Percentiles rank a stretch among this genome's conserved stretches.
Evolutionary conservation across 1,140 invertebrate species (phyloP).

Genomic region (Pygmarrhopalites habei): DNA sequence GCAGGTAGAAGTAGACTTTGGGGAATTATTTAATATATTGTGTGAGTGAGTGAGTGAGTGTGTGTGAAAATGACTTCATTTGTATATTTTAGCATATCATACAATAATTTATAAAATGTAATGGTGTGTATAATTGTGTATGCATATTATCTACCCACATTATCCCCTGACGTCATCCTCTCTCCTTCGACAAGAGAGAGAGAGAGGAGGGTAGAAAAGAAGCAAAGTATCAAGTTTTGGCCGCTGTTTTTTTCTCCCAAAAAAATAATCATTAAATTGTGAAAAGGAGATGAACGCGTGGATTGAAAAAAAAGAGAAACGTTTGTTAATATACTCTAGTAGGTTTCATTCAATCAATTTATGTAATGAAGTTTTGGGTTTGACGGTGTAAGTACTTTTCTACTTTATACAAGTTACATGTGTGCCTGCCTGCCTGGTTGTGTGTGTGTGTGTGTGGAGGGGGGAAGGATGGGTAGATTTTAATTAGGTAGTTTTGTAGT

Average conservation of each 20-base stretch:
- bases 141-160: not conserved
- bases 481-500: constrained; percentile 9
- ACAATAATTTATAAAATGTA: too few species aligned
- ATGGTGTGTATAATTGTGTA: not conserved
- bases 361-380: constrained; percentile 8
- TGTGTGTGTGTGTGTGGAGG: not conserved
- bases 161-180: not conserved
- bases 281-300: too few species aligned
- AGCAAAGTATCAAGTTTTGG: not conserved
- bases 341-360: constrained; percentile 6
- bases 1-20: too few species aligned
- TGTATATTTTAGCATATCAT: too few species aligned
- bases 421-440: not conserved
- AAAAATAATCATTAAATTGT: not conserved
- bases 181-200: too few species aligned
- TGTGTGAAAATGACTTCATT: too few species aligned
- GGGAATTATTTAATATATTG: too few species aligned
- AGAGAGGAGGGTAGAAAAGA: too few species aligned
- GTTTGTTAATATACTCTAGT: too few species aligned
- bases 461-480: not conserved
- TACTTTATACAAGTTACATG: not conserved
- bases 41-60: too few species aligned
- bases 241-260: not conserved
- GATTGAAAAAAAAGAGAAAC: too few species aligned
- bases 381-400: not conserved